Evolutionary conservation across 2,888 invertebrate genomes (phyloP).

Genomic region (Strigamia maritima): DNA sequence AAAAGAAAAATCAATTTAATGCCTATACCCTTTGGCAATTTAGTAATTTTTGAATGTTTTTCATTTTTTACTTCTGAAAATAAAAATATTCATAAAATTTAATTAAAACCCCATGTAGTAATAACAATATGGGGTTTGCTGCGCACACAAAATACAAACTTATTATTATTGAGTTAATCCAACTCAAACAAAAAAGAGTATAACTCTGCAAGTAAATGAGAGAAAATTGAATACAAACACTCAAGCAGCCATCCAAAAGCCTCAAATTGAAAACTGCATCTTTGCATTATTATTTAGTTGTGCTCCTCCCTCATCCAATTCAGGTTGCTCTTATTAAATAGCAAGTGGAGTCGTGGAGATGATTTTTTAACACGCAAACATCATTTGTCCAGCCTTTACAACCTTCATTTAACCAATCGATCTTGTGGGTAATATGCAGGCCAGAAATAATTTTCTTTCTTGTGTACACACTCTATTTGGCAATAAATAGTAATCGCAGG

Average conservation of each 20-base stretch:
- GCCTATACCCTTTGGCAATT: background rate
- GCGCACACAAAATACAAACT: background rate
- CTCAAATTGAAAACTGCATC: background rate
- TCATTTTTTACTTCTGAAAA: background rate
- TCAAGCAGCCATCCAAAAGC: background rate
- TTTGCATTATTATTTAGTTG: background rate
- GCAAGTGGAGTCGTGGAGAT: background rate
- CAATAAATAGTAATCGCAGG: constrained; percentile 5
- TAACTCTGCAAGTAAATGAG: background rate
- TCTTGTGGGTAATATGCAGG: constrained; percentile 10
- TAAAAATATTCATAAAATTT: background rate
- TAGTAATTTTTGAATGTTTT: background rate
- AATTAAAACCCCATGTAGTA: background rate
- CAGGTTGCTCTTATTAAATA: background rate
- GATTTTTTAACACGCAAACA: constrained; percentile 15
- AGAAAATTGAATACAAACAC: background rate
- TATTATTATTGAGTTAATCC: background rate
- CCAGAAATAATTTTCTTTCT: constrained; percentile 3
- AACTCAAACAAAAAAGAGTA: background rate
- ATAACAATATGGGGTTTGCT: background rate
- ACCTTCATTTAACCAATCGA: background rate
- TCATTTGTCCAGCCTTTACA: constrained; percentile 1
- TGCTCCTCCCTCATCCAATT: background rate
- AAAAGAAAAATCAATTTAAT: background rate
- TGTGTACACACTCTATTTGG: constrained; percentile 10